phyloP scores from a whole-genome alignment of 2,797 vertebrate genomes.

The Eulemur coronatus region DNA sequence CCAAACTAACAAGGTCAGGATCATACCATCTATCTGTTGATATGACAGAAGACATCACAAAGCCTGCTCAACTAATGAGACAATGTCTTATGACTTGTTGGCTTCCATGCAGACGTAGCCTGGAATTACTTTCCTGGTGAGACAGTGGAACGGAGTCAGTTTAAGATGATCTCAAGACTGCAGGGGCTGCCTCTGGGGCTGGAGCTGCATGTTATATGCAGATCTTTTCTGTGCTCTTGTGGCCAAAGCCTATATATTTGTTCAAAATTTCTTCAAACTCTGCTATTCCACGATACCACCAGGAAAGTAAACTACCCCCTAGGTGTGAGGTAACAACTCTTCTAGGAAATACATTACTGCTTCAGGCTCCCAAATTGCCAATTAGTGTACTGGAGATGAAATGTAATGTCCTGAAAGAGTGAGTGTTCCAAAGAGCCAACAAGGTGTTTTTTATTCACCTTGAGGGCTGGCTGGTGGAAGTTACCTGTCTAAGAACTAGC shows the following conservation, averaged over 20 bases:
- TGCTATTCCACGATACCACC: background rate
- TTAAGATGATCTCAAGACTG: background rate
- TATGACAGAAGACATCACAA: background rate
- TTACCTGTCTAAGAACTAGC: constrained; percentile 44
- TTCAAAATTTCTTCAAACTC: constrained; percentile 32
- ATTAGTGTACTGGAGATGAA: constrained; percentile 62
- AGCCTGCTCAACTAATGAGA: background rate
- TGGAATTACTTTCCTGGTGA: background rate
- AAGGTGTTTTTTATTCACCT: constrained; percentile 62
- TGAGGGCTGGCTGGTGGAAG: constrained; percentile 48
- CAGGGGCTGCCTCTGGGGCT: background rate
- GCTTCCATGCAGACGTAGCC: background rate
- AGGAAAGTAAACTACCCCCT: constrained; percentile 41
- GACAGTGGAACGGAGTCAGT: background rate
- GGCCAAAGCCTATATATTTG: background rate
- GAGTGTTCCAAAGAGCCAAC: constrained; percentile 62
- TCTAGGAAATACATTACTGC: constrained; percentile 34
- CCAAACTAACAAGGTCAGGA: background rate
- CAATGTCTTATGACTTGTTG: background rate
- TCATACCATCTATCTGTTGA: background rate
- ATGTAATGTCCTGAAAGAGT: constrained; percentile 43
- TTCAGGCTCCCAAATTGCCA: constrained; percentile 54
- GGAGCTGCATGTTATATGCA: background rate
- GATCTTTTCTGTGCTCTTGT: background rate
- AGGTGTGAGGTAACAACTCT: constrained; percentile 38